These are phyloP conservation scores for Ormyrus pomaceus DNA, from an alignment of 2,888 invertebrate genomes.

Conservation along the genomic window DNA sequence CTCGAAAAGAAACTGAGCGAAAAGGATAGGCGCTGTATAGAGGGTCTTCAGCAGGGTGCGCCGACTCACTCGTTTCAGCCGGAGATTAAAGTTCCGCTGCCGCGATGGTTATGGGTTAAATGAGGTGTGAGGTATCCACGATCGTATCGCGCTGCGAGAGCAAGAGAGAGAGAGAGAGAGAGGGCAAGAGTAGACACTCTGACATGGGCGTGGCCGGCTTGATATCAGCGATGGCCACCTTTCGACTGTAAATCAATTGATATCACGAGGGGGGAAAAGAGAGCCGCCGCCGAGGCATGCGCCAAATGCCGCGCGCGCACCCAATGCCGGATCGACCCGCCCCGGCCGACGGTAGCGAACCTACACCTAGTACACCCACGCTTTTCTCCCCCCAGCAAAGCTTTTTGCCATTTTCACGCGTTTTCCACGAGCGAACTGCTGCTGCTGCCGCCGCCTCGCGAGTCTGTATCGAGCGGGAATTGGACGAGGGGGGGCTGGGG, in stretches of 20 bases:
- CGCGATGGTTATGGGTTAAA: slow-evolving; percentile 61
- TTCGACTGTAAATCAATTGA: slow-evolving; percentile 75
- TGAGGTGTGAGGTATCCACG: slow-evolving; percentile 61
- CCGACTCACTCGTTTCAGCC: slow-evolving; percentile 49
- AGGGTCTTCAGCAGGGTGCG: no score
- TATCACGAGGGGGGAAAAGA: slow-evolving; percentile 63
- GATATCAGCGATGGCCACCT: slow-evolving; percentile 75
- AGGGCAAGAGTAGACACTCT: neutral
- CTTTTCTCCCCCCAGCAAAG: slow-evolving; percentile 57
- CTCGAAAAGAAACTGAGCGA: slow-evolving; percentile 26
- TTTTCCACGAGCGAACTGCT: slow-evolving; percentile 18
- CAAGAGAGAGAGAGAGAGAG: slow-evolving; percentile 46
- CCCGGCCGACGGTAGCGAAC: slow-evolving; percentile 52
- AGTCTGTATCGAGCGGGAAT: no score
- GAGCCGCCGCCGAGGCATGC: slow-evolving; percentile 64
- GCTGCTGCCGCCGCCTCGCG: neutral
- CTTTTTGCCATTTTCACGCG: neutral
- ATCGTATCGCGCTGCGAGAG: slow-evolving; percentile 50
- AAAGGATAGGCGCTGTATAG: neutral
- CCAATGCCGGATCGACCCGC: slow-evolving; percentile 67
- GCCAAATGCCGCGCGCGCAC: slow-evolving; percentile 65
- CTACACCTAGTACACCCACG: neutral
- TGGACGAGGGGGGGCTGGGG: no score
- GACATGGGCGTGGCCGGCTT: slow-evolving; percentile 73
- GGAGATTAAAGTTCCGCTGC: slow-evolving; percentile 61